These are phyloP conservation scores for Psix sp. DNA, from an alignment of 1,140 invertebrate species.

Conservation along the genomic window DNA sequence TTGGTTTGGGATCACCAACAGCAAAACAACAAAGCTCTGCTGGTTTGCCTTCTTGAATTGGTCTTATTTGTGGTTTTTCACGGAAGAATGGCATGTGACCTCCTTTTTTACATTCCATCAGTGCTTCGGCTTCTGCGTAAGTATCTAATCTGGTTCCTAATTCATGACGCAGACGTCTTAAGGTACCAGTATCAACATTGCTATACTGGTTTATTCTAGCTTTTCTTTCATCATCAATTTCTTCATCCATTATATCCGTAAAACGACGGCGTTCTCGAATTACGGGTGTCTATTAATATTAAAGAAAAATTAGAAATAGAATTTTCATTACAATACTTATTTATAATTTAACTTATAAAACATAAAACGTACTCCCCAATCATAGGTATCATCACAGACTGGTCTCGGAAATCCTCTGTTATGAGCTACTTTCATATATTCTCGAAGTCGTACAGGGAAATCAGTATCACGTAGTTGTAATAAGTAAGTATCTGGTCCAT, in stretches of 20 bases:
- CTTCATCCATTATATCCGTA: conserved; percentile 96
- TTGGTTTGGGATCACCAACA: conserved; percentile 92
- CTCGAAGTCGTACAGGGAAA: conserved; percentile 92
- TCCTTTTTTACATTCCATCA: conserved; percentile 87
- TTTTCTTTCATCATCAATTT: conserved; percentile 93
- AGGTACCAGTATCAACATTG: conserved; percentile 81
- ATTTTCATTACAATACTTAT: no score
- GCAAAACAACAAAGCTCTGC: conserved; percentile 89
- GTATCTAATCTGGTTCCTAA: conserved; percentile 87
- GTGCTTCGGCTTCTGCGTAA: conserved; percentile 89
- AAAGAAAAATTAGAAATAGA: conserved; percentile 7
- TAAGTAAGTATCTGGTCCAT: conserved; percentile 96
- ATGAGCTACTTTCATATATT: conserved; percentile 94
- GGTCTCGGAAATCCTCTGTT: conserved; percentile 81
- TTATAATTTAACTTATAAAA: conserved; percentile 29
- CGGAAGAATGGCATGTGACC: conserved; percentile 88
- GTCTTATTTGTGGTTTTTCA: conserved; percentile 86
- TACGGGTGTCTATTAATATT: conserved; percentile 83
- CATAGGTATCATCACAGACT: conserved; percentile 83
- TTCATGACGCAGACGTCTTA: conserved; percentile 87
- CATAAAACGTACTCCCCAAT: conserved; percentile 87
- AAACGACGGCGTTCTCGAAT: conserved; percentile 93
- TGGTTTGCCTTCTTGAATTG: conserved; percentile 87
- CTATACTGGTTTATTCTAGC: conserved; percentile 88
- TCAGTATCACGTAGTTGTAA: conserved; percentile 93